Evolutionary conservation across 2,888 invertebrate species (phyloP), one percentile per base, ranked within the genome.

Genomic region (Abrostola triplasia): DNA sequence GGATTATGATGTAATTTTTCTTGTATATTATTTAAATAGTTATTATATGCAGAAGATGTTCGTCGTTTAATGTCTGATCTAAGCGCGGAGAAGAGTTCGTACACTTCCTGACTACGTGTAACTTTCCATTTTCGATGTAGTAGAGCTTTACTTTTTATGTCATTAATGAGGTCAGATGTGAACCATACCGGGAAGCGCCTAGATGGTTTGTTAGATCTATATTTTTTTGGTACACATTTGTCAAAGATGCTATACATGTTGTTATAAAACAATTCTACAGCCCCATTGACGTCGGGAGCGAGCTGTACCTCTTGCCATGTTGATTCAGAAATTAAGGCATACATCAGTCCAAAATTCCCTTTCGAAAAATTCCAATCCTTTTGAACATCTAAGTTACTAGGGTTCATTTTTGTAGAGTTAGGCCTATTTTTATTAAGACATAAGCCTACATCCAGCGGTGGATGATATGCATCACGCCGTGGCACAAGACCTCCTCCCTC

Each of bases 171-270:
- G n/a, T 50, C 50, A 7, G 11, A 6, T n/a, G 50, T 36, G 36
- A 50, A 50, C 50, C 37, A 50, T 36, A 50, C 50, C n/a, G 50
- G 50, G 11, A 36, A 50, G 6, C 50, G 50, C 36, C 37, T 35
- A n/a, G n/a, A 11, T 6, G n/a, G 36, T 36, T 36, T 50, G 11
- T 6, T 36, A n/a, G 50, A 7, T n/a, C 50, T 50, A 7, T 8
- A 6, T 42, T 55, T 55, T 36, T 55, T 55, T 0, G 54, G 54
- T 36, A 55, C 11, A 44, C 44, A 55, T 40, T 55, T 1, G 36
- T 55, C 54, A 36, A 55, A 55, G 5, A 55, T 44, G n/a, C 13
- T 36, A 44, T 55, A 55, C n/a, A 44, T 5, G 24, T 12, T 44
- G 12, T 54, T n/a, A 35, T 54, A 54, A 44, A 54, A 54, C 0